A percentile compares a stretch with the other conserved stretches of the same genome.
Evolutionary conservation across 1,140 invertebrate species (phyloP).

Genomic region (Phocides pigmalion): DNA sequence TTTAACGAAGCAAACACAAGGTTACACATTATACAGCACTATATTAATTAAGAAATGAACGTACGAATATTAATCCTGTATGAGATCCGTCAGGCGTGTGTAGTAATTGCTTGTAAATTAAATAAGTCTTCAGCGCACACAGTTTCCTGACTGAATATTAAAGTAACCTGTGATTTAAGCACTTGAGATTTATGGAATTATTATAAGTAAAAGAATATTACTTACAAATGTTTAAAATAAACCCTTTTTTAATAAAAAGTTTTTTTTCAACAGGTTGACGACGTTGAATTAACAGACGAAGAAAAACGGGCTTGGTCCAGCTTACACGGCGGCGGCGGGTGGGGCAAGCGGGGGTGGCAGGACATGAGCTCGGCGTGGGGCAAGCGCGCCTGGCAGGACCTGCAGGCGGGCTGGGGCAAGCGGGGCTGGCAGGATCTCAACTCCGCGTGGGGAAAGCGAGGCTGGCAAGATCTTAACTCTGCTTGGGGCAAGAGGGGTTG

Average conservation of each 20-base stretch:
- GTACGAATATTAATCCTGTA: constrained; percentile 28
- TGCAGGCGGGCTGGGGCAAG: constrained; percentile 86
- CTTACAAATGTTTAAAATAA: neutral
- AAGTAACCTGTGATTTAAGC: too few relatives aligned
- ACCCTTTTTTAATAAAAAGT: neutral
- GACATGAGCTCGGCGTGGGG: constrained; percentile 81
- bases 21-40: constrained; percentile 21
- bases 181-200: neutral
- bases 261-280: constrained; percentile 59
- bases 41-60: constrained; percentile 33
- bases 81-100: constrained; percentile 19
- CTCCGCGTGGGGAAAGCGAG: constrained; percentile 86
- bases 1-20: constrained; percentile 19
- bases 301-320: constrained; percentile 69
- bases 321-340: constrained; percentile 71
- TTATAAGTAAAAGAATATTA: neutral
- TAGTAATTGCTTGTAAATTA: neutral
- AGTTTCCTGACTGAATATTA: neutral
- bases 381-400: constrained; percentile 86
- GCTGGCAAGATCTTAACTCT: constrained; percentile 85
- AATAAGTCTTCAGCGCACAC: neutral
- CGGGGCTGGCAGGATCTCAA: constrained; percentile 86
- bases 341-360: constrained; percentile 83
- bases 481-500: constrained; percentile 86
- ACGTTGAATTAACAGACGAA: constrained; percentile 70